Evolutionary conservation across 1,140 invertebrate genomes (phyloP), one percentile per base, ranked within the genome.

Genomic region (Phenacoccus solenopsis): DNA sequence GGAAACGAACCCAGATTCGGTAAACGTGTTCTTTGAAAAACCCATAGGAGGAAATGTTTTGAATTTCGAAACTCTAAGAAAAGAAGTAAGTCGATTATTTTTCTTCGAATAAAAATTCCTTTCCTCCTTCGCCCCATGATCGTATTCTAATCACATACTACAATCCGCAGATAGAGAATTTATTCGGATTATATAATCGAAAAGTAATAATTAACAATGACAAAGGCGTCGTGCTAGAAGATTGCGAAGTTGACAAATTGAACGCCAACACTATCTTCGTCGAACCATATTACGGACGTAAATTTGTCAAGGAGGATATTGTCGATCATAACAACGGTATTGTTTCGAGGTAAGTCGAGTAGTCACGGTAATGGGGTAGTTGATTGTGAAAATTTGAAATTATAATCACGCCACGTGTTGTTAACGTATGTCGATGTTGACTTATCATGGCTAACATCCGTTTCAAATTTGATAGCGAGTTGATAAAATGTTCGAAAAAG

Each of bases 11-110:
- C 89, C 0, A 83, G 87, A 70, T 87, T 84, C 74, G 87, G 86
- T 12, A 83, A 82, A 1, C 80, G 75, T n/a, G 68, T 80, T 94
- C 13, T 79, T 96, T 71, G 86, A 91, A 77, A 84, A 88, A 78
- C 84, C 84, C 61, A 78, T 82, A 69, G 83, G 84, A 70, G 77
- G 81, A 70, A 77, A 75, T 74, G 79, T 90, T 20, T 59, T 77
- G 13, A 82, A 75, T 3, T 75, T 86, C 32, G 74, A 82, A 12
- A 73, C 81, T 57, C 75, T 91, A 22, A 82, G 77, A 57, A 72
- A 78, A 0, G 86, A 90, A 79, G 73, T 76, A 71, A 69, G n/a
- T n/a, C 21, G 10, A 38, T 38, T 38, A 9, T 9, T 38, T 38
- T 38, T 9, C 32, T 9, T 38, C 32, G 32, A 10, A n/a, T n/a